A percentile compares a stretch with the other conserved stretches of the same genome.
phyloP scores from a whole-genome alignment of 2,113 vertebrate species.

The Antigone vipio region DNA sequence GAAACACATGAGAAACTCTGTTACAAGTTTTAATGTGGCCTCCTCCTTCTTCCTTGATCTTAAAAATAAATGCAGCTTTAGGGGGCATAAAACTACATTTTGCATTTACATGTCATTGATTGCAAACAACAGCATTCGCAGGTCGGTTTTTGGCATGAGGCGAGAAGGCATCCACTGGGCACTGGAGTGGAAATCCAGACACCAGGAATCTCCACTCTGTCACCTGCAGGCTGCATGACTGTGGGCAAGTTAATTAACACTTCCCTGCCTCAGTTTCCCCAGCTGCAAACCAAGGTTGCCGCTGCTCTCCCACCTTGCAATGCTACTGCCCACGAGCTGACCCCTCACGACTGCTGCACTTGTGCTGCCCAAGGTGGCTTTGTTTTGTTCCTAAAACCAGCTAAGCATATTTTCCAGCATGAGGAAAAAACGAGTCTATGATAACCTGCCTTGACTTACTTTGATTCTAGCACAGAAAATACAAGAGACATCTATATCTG shows the following conservation, averaged over 20 bases:
- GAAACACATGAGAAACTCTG: neutral
- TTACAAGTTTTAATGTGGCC: neutral
- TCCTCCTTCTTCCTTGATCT: neutral
- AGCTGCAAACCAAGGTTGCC: neutral
- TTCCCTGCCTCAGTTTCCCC: neutral
- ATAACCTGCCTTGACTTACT: constrained; percentile 66
- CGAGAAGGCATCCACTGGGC: neutral
- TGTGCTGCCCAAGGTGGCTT: neutral
- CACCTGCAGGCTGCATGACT: neutral
- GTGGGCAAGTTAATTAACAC: neutral
- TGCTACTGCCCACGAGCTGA: neutral
- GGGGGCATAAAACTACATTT: neutral
- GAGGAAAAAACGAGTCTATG: constrained; percentile 27
- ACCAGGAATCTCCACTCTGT: neutral
- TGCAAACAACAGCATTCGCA: neutral
- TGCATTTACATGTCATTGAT: neutral
- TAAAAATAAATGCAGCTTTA: neutral
- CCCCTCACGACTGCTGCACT: neutral
- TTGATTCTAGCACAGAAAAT: constrained; percentile 66
- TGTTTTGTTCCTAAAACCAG: neutral
- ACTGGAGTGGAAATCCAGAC: neutral
- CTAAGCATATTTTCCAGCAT: constrained; percentile 10
- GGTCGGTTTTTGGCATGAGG: neutral
- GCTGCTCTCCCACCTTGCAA: neutral
- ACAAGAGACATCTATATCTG: constrained; percentile 76